Evolutionary conservation across 2,888 invertebrate species (phyloP).

Genomic region (Junonia oenone): DNA sequence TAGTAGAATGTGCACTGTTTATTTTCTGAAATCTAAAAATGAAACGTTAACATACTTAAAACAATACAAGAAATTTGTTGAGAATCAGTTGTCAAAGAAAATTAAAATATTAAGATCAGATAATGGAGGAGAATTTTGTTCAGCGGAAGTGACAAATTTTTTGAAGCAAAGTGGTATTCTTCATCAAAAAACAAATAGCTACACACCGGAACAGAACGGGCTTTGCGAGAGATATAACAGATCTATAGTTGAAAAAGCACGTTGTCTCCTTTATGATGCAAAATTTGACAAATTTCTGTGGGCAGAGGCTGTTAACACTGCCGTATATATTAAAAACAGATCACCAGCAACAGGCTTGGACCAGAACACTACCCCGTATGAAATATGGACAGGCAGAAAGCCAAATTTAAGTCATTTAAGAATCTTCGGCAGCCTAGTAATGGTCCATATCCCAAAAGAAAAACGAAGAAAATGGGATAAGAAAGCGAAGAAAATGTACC

Average conservation of each 20-base stretch:
- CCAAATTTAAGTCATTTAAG: slow-evolving; percentile 27
- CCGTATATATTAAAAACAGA: slow-evolving; percentile 27
- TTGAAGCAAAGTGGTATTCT: slow-evolving; percentile 14
- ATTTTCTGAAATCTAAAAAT: slow-evolving; percentile 9
- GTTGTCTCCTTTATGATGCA: background rate
- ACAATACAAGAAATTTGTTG: background rate
- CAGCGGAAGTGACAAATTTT: slow-evolving; percentile 10
- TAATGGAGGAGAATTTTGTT: slow-evolving; percentile 17
- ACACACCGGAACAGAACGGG: slow-evolving; percentile 4
- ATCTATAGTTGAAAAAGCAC: background rate
- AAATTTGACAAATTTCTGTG: slow-evolving; percentile 3
- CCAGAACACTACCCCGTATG: slow-evolving; percentile 25
- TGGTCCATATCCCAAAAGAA: too few relatives aligned
- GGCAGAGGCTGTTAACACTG: slow-evolving; percentile 31
- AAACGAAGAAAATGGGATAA: too few relatives aligned
- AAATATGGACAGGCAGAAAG: slow-evolving; percentile 30
- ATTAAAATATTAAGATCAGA: slow-evolving; percentile 15
- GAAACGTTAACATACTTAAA: background rate
- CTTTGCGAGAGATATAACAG: background rate
- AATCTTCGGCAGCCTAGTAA: slow-evolving; percentile 28
- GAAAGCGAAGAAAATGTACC: too few relatives aligned
- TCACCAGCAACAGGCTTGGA: slow-evolving; percentile 2
- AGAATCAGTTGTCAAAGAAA: slow-evolving; percentile 1
- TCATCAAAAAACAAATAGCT: slow-evolving; percentile 7
- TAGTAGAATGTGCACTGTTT: slow-evolving; percentile 19